phyloP scores from a whole-genome alignment of 2,797 vertebrate species.

The Adrianichthys oophorus region DNA sequence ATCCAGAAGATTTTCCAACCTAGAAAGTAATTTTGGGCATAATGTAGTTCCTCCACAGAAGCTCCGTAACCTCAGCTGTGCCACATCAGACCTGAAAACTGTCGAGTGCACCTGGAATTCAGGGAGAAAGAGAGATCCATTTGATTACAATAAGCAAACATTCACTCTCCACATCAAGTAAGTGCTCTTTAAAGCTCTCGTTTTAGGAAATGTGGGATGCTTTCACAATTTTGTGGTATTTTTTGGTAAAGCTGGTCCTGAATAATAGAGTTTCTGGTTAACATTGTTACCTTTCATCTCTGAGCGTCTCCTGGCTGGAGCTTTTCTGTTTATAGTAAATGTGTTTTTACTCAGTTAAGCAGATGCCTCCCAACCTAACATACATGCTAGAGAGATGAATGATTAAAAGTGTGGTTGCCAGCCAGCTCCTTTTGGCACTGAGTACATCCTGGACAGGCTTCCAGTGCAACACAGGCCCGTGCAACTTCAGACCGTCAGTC shows the following conservation, averaged over 20 bases:
- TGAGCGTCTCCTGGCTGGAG: not conserved
- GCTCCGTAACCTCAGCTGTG: slow-evolving; percentile 59
- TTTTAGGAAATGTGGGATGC: not conserved
- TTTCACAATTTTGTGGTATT: no score
- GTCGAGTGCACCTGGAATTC: slow-evolving; percentile 57
- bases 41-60: slow-evolving; percentile 63
- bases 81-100: slow-evolving; percentile 46
- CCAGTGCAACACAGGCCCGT: no score
- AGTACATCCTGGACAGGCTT: no score
- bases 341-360: no score
- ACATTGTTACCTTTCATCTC: not conserved
- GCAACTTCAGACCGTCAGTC: no score
- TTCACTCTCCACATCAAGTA: slow-evolving; percentile 57
- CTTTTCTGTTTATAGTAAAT: no score
- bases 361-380: no score
- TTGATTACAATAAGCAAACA: not conserved
- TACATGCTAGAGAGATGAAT: no score
- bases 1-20: not conserved
- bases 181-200: slow-evolving; percentile 6
- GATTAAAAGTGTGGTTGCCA: no score
- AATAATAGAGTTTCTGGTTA: not conserved
- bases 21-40: not conserved
- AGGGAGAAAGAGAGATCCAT: slow-evolving; percentile 3
- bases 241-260: not conserved
- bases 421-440: no score